A percentile compares a stretch with the other conserved stretches of the same genome.
phyloP scores from a whole-genome alignment of 2,888 invertebrate genomes.

The Dicranocentrus wangi region DNA sequence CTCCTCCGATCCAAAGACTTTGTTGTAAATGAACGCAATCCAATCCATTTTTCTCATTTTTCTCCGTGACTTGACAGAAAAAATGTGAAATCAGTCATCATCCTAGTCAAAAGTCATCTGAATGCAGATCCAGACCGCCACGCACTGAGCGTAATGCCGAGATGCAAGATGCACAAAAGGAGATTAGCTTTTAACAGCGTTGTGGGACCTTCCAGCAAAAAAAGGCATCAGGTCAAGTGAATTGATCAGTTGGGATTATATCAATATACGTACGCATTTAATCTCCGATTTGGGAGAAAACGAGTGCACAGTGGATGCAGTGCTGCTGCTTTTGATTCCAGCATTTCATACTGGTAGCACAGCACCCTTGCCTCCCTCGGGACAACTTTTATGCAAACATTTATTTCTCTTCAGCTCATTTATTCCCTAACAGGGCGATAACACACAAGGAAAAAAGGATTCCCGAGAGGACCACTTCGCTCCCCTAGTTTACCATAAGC shows the following conservation, averaged over 20 bases:
- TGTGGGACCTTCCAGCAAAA: neutral
- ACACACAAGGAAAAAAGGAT: slow-evolving; percentile 59
- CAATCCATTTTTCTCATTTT: slow-evolving; percentile 66
- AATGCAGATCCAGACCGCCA: too few species aligned
- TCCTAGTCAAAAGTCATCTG: too few species aligned
- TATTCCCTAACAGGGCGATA: slow-evolving; percentile 63
- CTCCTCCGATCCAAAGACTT: neutral
- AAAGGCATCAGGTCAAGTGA: slow-evolving; percentile 58
- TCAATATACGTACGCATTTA: neutral
- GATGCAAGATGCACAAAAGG: too few species aligned
- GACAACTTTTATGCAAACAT: slow-evolving; percentile 58
- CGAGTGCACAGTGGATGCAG: neutral
- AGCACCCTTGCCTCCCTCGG: slow-evolving; percentile 52
- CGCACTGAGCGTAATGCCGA: too few species aligned
- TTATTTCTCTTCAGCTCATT: slow-evolving; percentile 60
- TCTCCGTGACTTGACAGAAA: slow-evolving; percentile 70
- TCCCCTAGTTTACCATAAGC: slow-evolving; percentile 41
- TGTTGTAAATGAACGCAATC: neutral
- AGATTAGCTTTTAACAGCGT: slow-evolving; percentile 40
- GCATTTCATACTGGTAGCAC: too few species aligned
- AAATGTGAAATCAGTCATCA: slow-evolving; percentile 47
- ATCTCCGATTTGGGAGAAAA: slow-evolving; percentile 11
- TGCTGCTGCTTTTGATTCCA: too few species aligned
- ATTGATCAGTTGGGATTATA: slow-evolving; percentile 56
- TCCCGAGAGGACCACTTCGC: slow-evolving; percentile 55